Conservation (phyloP, 1,140 invertebrate species). For the Thalassaphorura encarpata region DNA sequence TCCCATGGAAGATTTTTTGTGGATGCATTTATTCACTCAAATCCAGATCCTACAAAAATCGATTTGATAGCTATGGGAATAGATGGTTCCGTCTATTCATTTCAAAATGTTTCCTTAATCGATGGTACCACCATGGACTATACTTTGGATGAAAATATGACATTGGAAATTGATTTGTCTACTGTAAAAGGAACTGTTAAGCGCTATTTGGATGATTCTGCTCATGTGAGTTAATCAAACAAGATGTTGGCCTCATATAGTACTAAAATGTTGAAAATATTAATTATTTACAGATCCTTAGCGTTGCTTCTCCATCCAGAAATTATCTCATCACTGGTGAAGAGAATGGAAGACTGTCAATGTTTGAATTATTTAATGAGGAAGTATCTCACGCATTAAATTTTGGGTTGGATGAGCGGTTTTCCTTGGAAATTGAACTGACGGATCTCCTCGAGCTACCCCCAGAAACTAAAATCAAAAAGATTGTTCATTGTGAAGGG, state of each 20-base stretch:
- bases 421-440: no score
- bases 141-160: slow-evolving; percentile 12
- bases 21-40: slow-evolving; percentile 11
- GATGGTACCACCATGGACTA: slow-evolving; percentile 14
- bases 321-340: no score
- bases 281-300: not conserved
- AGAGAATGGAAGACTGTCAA: no score
- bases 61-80: slow-evolving; percentile 16
- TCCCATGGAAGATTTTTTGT: slow-evolving; percentile 4
- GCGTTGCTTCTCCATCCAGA: no score
- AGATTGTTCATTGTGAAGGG: not conserved
- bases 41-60: slow-evolving; percentile 16
- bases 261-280: not conserved
- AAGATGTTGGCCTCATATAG: no score
- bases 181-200: slow-evolving; percentile 5
- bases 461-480: no score
- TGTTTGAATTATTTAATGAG: no score
- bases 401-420: no score
- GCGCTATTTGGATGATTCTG: not conserved
- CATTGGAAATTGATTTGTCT: slow-evolving; percentile 18
- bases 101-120: slow-evolving; percentile 8
- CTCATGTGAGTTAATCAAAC: slow-evolving; percentile 1
- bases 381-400: no score
- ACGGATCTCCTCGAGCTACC: no score
- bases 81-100: slow-evolving; percentile 2